These are phyloP conservation scores for Panulirus ornatus DNA, from an alignment of 1,140 invertebrate species.

Conservation along the genomic window DNA sequence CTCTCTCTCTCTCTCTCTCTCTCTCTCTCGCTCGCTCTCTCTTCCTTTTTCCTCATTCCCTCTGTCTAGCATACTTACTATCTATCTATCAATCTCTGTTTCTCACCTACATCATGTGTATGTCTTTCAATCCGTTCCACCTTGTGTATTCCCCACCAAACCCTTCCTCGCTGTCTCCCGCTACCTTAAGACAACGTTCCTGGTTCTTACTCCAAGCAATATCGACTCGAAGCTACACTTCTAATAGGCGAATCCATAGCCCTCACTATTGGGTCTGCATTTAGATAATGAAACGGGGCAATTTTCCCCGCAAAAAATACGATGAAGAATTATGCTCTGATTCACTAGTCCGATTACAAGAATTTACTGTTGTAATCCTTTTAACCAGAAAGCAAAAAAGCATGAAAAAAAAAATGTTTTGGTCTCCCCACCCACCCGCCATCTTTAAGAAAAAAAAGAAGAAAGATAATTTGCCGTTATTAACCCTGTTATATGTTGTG, in stretches of 20 bases:
- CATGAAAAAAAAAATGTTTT: constrained; percentile 29
- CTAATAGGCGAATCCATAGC: no score
- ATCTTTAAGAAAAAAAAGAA: no score
- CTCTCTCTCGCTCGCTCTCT: neutral
- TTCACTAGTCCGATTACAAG: constrained; percentile 34
- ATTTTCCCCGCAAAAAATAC: constrained; percentile 27
- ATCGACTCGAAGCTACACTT: no score
- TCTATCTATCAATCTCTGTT: neutral
- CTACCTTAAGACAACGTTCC: neutral
- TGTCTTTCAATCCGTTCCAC: neutral
- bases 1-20: neutral
- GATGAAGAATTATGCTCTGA: constrained; percentile 47
- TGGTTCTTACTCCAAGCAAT: no score
- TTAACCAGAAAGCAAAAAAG: constrained; percentile 38
- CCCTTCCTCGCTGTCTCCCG: neutral
- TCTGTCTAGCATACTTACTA: neutral
- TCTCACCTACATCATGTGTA: no score
- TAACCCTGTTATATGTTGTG: constrained; percentile 22
- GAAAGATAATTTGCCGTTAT: constrained; percentile 22
- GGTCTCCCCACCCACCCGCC: neutral
- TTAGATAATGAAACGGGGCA: constrained; percentile 55
- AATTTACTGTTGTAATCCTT: constrained; percentile 52
- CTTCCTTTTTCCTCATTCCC: neutral
- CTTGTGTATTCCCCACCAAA: neutral
- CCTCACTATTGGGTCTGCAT: no score